phyloP scores from a whole-genome alignment of 2,797 vertebrate species.

The Scleropages formosus region DNA sequence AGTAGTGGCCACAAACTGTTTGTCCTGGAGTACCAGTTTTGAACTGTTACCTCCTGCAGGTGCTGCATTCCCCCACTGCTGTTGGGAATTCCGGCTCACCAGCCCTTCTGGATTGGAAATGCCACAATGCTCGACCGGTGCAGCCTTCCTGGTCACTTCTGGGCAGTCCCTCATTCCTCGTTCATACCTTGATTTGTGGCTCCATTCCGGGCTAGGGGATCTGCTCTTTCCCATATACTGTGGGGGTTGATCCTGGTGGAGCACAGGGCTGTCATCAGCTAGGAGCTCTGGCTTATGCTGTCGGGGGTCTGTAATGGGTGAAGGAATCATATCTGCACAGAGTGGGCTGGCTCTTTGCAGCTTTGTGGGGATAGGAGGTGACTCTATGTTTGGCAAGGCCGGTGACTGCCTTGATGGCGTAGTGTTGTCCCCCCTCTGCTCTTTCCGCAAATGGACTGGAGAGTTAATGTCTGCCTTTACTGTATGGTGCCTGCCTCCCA shows the following conservation, averaged over 20 bases:
- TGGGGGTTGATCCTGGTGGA: conserved; percentile 52
- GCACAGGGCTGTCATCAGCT: conserved; percentile 34
- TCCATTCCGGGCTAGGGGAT: conserved; percentile 32
- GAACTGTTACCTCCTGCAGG: background rate
- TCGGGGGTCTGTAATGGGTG: conserved; percentile 47
- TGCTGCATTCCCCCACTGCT: conserved; percentile 38
- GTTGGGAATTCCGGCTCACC: conserved; percentile 47
- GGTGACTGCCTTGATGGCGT: background rate
- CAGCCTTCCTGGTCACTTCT: conserved; percentile 36
- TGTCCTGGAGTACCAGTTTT: conserved; percentile 24
- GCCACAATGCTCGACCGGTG: conserved; percentile 21
- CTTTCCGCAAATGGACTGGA: conserved; percentile 34
- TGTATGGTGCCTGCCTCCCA: conserved; percentile 36
- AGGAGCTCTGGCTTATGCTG: conserved; percentile 32
- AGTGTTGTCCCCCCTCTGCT: background rate
- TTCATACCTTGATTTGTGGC: conserved; percentile 37
- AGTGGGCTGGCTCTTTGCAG: conserved; percentile 34
- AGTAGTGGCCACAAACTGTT: background rate
- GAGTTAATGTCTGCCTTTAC: conserved; percentile 38
- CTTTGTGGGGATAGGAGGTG: conserved; percentile 29
- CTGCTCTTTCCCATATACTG: conserved; percentile 50
- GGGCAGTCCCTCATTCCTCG: conserved; percentile 37
- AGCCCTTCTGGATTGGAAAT: conserved; percentile 37
- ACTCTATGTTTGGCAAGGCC: background rate
- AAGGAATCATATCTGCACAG: conserved; percentile 35